Evolutionary conservation across 2,113 vertebrate genomes (phyloP).

Genomic region (Ictalurus punctatus): DNA sequence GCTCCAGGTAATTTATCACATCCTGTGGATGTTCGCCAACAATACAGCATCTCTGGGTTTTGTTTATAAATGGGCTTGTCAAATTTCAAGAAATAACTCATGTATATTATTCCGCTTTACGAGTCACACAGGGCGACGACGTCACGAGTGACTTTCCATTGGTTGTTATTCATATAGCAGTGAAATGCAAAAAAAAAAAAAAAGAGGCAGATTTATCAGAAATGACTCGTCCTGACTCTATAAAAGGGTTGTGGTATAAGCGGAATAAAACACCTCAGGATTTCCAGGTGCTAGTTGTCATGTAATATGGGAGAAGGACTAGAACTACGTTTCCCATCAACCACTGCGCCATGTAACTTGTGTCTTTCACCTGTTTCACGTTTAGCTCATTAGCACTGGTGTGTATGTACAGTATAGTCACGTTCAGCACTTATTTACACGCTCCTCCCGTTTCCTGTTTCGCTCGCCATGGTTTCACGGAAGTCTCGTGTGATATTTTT

Average conservation of each 20-base stretch:
- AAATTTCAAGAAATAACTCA: not conserved
- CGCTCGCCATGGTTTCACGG: too few relatives aligned
- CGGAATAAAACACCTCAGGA: not conserved
- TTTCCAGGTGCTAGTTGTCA: not conserved
- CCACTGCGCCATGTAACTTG: too few relatives aligned
- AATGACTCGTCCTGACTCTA: not conserved
- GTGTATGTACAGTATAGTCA: too few relatives aligned
- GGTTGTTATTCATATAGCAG: not conserved
- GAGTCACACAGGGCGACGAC: not conserved
- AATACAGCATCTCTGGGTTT: slow-evolving; percentile 22
- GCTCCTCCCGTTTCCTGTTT: too few relatives aligned
- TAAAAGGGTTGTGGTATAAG: not conserved
- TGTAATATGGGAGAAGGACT: too few relatives aligned
- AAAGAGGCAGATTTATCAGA: not conserved
- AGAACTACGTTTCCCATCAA: too few relatives aligned
- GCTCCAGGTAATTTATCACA: slow-evolving; percentile 24
- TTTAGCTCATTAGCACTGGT: too few relatives aligned
- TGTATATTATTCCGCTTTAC: slow-evolving; percentile 8
- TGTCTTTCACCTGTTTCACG: too few relatives aligned
- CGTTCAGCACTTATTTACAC: too few relatives aligned
- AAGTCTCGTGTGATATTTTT: too few relatives aligned
- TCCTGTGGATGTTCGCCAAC: slow-evolving; percentile 14
- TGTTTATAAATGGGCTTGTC: slow-evolving; percentile 11
- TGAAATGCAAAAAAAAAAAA: not conserved
- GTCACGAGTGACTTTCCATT: not conserved